These are phyloP conservation scores for Harpalus rufipes DNA, from an alignment of 2,888 invertebrate genomes.

Conservation along the genomic window DNA sequence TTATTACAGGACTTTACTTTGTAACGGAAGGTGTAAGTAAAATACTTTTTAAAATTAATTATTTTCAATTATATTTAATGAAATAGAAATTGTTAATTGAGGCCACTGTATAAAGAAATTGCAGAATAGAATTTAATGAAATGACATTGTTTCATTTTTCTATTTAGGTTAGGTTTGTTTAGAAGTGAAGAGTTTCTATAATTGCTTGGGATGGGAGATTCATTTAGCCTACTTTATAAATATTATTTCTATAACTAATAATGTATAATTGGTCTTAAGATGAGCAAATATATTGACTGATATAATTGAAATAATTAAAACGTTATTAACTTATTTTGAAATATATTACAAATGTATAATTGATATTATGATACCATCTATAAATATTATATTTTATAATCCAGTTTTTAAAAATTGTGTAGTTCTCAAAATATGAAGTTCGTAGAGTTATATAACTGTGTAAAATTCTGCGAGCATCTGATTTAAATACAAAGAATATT, in stretches of 20 bases:
- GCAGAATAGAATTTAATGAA: slow-evolving; percentile 8
- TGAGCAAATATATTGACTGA: background rate
- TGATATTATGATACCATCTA: no score
- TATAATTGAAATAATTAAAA: no score
- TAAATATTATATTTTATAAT: no score
- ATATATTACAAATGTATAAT: no score
- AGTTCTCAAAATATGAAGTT: no score
- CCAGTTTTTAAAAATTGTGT: no score
- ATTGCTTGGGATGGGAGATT: slow-evolving; percentile 17
- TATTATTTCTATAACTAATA: slow-evolving; percentile 2
- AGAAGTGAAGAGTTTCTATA: slow-evolving; percentile 4
- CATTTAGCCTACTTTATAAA: slow-evolving; percentile 2
- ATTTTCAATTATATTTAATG: background rate
- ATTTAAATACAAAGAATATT: slow-evolving; percentile 56
- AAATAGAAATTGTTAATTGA: slow-evolving; percentile 9
- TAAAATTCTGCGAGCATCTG: slow-evolving; percentile 12
- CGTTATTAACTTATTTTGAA: no score
- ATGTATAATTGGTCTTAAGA: background rate
- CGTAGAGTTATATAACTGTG: slow-evolving; percentile 3
- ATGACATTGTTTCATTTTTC: slow-evolving; percentile 36
- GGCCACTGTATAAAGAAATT: background rate
- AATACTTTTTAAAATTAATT: slow-evolving; percentile 1
- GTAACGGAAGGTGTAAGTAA: no score
- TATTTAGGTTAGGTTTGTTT: slow-evolving; percentile 3
- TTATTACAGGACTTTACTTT: no score